Evolutionary conservation across 2,113 vertebrate genomes (phyloP), one percentile per base, ranked within the genome.

Genomic region (Pogona vitticeps): DNA sequence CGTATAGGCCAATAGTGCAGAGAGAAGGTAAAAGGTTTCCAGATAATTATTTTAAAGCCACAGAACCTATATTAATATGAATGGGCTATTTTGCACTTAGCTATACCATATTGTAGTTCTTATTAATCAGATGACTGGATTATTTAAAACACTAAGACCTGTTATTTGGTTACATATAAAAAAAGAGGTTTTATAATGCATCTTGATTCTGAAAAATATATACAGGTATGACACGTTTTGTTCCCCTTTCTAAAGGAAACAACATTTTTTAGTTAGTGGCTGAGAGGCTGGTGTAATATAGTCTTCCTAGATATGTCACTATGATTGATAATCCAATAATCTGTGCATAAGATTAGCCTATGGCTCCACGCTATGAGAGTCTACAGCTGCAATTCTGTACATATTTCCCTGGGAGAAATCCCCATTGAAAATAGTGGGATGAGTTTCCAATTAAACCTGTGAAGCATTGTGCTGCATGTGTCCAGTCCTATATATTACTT

Each of bases 1-100:
- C 0, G 0, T 92, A 82, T 87, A 96, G 93, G 95, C 89, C 92
- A 94, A 87, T 85, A 94, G 95, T 87, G 86, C 95, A 96, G 77
- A 86, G 80, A 93, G 75, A 59, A 90, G 70, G 75, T 68, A 36
- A 84, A 36, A 76, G 83, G 56, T 52, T 21, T 90, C 83, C 68
- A 73, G 46, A 70, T 26, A 0, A 0, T 86, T 87, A 86, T 87
- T 96, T 76, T 95, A 95, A 96, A 96, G 93, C 59, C 65, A 71
- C 84, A 94, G 85, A 65, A 83, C 40, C 76, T n/a, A 8, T 15
- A 56, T 80, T 81, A 82, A 0, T 0, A 1, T 26, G 23, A 36
- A 67, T 36, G 65, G 31, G 23, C 56, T 68, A 88, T 94, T 76
- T 52, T 52, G 1, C 1, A 80, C 52, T 4, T 56, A 33, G n/a